A percentile compares a stretch with the other conserved stretches of the same genome.
Evolutionary conservation across 2,888 invertebrate genomes (phyloP).

Genomic region (Ormyrus nitidulus): DNA sequence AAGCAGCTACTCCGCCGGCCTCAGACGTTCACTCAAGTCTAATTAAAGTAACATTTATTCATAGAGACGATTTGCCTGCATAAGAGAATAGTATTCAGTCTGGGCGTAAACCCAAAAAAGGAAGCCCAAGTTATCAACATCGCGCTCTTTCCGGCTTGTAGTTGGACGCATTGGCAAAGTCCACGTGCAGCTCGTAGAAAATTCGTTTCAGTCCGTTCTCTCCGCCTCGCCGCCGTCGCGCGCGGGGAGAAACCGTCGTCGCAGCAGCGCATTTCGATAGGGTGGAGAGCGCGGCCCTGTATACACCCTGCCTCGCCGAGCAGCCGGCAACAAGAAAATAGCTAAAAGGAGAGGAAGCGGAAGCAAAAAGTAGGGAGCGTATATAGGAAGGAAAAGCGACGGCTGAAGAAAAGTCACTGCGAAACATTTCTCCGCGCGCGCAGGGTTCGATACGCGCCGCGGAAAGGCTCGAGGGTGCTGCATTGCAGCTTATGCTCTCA

Average conservation of each 20-base stretch:
- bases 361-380: neutral
- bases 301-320: too few relatives aligned
- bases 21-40: too few relatives aligned
- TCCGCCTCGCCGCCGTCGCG: neutral
- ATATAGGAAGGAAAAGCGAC: neutral
- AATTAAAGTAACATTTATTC: too few relatives aligned
- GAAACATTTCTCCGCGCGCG: too few relatives aligned
- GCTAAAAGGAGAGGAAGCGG: neutral
- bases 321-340: neutral
- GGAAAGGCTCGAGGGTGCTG: constrained; percentile 34
- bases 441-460: too few relatives aligned
- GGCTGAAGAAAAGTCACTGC: constrained; percentile 7
- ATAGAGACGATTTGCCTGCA: too few relatives aligned
- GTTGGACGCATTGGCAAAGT: too few relatives aligned
- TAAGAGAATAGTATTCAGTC: too few relatives aligned
- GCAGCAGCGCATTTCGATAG: constrained; percentile 41
- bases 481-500: constrained; percentile 37
- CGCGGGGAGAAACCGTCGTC: constrained; percentile 23
- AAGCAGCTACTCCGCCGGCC: too few relatives aligned
- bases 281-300: neutral
- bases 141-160: too few relatives aligned
- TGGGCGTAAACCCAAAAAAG: too few relatives aligned
- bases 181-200: neutral
- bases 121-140: too few relatives aligned
- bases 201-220: neutral